These are phyloP conservation scores for Anthopleura sola DNA, from an alignment of 64 coral and sea anemone species.

Conservation along the genomic window DNA sequence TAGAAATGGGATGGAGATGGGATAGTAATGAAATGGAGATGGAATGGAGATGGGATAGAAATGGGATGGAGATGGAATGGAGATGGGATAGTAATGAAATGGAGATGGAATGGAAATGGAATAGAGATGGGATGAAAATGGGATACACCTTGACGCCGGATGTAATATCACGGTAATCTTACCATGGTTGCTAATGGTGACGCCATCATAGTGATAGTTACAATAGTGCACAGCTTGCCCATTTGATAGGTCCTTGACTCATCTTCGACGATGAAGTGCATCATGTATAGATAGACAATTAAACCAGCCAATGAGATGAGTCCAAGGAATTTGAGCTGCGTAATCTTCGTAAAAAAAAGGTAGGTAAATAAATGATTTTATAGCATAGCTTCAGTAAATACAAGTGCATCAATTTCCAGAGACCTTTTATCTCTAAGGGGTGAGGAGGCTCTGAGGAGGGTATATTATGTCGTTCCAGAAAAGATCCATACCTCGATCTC, in stretches of 20 bases:
- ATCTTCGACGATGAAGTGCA: slow-evolving; percentile 20
- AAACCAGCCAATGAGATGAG: not conserved
- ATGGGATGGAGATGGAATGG: too few relatives aligned
- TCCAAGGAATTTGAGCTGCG: not conserved
- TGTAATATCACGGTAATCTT: not conserved
- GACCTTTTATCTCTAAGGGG: too few relatives aligned
- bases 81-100: too few relatives aligned
- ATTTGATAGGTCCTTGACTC: slow-evolving; percentile 32
- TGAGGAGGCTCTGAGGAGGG: too few relatives aligned
- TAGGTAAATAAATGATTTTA: not conserved
- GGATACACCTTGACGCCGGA: too few relatives aligned
- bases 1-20: too few relatives aligned
- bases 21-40: not conserved
- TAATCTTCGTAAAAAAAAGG: not conserved
- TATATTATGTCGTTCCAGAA: too few relatives aligned
- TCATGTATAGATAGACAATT: slow-evolving; percentile 53
- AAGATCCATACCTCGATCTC: too few relatives aligned
- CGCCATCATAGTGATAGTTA: slow-evolving; percentile 73
- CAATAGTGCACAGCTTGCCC: slow-evolving; percentile 57
- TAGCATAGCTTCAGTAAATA: too few relatives aligned
- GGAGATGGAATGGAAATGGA: too few relatives aligned
- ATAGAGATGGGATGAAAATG: too few relatives aligned
- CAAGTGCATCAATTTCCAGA: too few relatives aligned
- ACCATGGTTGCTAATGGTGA: slow-evolving; percentile 78
- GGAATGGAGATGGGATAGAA: not conserved